A percentile compares a stretch with the other conserved stretches of the same genome.
phyloP scores from a whole-genome alignment of 1,140 invertebrate genomes.

The Tigriopus japonicus region DNA sequence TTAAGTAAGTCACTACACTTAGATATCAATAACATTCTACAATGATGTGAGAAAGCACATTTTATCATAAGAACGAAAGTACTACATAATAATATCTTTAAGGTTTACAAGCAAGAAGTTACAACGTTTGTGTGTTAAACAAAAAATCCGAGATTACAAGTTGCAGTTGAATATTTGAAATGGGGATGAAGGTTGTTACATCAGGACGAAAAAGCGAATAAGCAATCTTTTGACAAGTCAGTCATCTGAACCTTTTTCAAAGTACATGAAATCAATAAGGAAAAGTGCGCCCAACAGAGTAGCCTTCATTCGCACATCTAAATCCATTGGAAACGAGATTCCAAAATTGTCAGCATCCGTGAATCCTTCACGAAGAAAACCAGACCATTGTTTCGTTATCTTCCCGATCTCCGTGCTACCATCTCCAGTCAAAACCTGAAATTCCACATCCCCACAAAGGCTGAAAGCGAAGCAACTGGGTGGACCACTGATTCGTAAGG shows the following conservation, averaged over 20 bases:
- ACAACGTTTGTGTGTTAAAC: no score
- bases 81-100: no score
- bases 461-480: constrained; percentile 33
- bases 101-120: no score
- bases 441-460: constrained; percentile 57
- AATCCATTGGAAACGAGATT: constrained; percentile 27
- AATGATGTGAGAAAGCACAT: no score
- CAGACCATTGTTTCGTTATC: constrained; percentile 29
- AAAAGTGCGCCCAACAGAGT: constrained; percentile 26
- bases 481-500: no score
- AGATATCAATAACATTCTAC: no score
- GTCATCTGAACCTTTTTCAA: constrained; percentile 9
- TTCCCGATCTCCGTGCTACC: constrained; percentile 25
- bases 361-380: constrained; percentile 27
- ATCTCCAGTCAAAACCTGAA: constrained; percentile 24
- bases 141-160: no score
- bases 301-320: constrained; percentile 27
- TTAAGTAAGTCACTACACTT: no score
- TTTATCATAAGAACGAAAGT: no score
- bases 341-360: constrained; percentile 32
- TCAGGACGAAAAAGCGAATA: no score
- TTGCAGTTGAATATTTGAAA: no score
- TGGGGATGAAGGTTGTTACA: no score
- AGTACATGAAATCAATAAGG: constrained; percentile 23
- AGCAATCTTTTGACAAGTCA: neutral